Conservation (phyloP, 2,888 invertebrate genomes). For the Drosophila incognita region DNA sequence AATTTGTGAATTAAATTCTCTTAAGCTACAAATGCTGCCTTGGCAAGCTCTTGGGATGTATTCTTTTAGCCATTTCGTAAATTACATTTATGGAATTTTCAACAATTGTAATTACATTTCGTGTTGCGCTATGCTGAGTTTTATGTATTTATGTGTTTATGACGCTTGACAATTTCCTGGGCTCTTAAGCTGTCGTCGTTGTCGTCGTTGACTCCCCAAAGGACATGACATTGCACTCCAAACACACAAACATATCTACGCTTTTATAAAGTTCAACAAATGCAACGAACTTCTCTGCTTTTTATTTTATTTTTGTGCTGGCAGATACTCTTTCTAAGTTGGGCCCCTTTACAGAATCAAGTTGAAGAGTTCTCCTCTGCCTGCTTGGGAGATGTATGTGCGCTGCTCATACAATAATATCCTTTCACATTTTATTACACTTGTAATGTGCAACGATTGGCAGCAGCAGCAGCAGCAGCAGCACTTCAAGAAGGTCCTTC, state of each 20-base stretch:
- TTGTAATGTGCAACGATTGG: slow-evolving; percentile 76
- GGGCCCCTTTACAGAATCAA: neutral
- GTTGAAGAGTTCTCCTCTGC: slow-evolving; percentile 36
- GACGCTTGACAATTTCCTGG: slow-evolving; percentile 24
- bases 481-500: slow-evolving; percentile 27
- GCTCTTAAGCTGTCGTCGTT: slow-evolving; percentile 45
- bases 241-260: slow-evolving; percentile 6
- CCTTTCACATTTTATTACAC: slow-evolving; percentile 80
- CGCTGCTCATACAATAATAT: slow-evolving; percentile 65
- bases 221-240: slow-evolving; percentile 41
- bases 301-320: slow-evolving; percentile 15
- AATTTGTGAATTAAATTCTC: neutral
- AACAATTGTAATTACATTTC: slow-evolving; percentile 43
- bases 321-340: slow-evolving; percentile 1
- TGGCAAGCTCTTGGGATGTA: neutral
- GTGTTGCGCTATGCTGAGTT: neutral
- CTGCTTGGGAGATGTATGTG: slow-evolving; percentile 22
- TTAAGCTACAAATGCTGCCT: neutral
- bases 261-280: slow-evolving; percentile 7
- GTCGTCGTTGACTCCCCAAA: slow-evolving; percentile 27
- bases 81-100: slow-evolving; percentile 8
- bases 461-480: slow-evolving; percentile 1
- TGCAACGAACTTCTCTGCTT: slow-evolving; percentile 12
- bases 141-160: slow-evolving; percentile 21
- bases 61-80: slow-evolving; percentile 1